Evolutionary conservation across 2,888 invertebrate genomes (phyloP).

Genomic region (Ochropleura plecta): DNA sequence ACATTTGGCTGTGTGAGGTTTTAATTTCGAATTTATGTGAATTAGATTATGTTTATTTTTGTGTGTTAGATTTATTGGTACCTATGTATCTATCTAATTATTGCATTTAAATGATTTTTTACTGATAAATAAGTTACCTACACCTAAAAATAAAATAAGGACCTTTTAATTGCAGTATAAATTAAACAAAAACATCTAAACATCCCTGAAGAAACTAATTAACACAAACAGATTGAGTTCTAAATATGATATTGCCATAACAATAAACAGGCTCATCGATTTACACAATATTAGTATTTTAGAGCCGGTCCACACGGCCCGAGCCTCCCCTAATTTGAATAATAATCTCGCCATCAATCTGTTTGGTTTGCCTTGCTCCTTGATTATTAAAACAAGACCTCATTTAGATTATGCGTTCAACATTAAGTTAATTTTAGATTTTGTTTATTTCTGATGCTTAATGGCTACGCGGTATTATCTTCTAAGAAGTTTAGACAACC

Average conservation of each 20-base stretch:
- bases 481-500: conserved; percentile 13
- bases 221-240: conserved; percentile 54
- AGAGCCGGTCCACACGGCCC: conserved; percentile 62
- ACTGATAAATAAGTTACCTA: neutral
- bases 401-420: conserved; percentile 72
- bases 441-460: conserved; percentile 50
- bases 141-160: neutral
- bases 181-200: conserved; percentile 19
- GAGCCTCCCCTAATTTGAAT: conserved; percentile 76
- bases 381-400: conserved; percentile 78
- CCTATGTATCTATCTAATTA: neutral
- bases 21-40: conserved; percentile 38
- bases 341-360: conserved; percentile 79
- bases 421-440: conserved; percentile 64
- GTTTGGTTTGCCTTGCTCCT: conserved; percentile 73
- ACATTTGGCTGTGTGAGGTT: conserved; percentile 40
- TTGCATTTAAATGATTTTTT: neutral
- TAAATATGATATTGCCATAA: conserved; percentile 60
- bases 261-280: conserved; percentile 61
- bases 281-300: conserved; percentile 63
- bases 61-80: conserved; percentile 23
- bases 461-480: neutral
- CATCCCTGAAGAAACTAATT: conserved; percentile 44
- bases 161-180: neutral
- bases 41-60: conserved; percentile 22